phyloP scores from a whole-genome alignment of 2,888 invertebrate genomes.

The Yponomeuta plumbellus region DNA sequence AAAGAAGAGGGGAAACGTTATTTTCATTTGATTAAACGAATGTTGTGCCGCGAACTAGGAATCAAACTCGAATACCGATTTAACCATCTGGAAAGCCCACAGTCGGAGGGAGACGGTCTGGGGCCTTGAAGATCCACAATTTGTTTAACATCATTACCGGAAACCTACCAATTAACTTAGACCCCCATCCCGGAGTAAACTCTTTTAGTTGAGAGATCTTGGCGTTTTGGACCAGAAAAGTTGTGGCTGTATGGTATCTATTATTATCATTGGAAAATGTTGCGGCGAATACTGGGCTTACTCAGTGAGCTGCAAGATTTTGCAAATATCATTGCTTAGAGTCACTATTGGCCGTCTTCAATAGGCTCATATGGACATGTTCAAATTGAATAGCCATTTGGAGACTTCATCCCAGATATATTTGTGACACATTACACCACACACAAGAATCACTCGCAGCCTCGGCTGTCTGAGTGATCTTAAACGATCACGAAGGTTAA shows the following conservation, averaged over 20 bases:
- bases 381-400: too few species aligned
- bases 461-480: too few species aligned
- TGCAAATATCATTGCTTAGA: too few species aligned
- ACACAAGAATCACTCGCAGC: too few species aligned
- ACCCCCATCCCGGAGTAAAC: not conserved
- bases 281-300: not conserved
- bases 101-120: constrained; percentile 29
- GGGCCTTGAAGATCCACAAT: constrained; percentile 28
- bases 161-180: constrained; percentile 19
- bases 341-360: too few species aligned
- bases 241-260: not conserved
- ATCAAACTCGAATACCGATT: constrained; percentile 29
- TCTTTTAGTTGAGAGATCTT: not conserved
- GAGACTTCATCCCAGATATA: too few species aligned
- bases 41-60: constrained; percentile 25
- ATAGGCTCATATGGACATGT: too few species aligned
- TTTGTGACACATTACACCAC: too few species aligned
- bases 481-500: too few species aligned
- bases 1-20: constrained; percentile 34
- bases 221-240: not conserved
- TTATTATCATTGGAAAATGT: constrained; percentile 2
- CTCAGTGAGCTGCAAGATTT: too few species aligned
- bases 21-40: too few species aligned
- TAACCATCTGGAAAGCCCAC: constrained; percentile 54
- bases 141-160: constrained; percentile 48